These are phyloP conservation scores for Ictalurus furcatus DNA, from an alignment of 2,113 vertebrate genomes.

Conservation along the genomic window DNA sequence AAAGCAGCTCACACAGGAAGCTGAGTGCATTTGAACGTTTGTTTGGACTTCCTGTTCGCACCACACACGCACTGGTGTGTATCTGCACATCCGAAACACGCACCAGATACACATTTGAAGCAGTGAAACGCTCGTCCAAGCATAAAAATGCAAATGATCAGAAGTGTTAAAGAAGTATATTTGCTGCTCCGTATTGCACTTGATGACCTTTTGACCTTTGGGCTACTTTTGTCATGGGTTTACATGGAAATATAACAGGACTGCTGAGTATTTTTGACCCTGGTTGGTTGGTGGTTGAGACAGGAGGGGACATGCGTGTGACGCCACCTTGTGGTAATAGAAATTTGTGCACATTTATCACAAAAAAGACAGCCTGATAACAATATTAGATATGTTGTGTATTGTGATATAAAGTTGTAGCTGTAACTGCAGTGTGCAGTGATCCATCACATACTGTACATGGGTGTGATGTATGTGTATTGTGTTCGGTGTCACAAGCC, in stretches of 20 bases:
- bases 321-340: slow-evolving; percentile 22
- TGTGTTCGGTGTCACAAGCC: not conserved
- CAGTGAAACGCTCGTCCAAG: not conserved
- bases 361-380: not conserved
- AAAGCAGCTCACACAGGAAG: slow-evolving; percentile 41
- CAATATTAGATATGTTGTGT: not conserved
- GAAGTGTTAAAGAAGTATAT: not conserved
- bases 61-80: slow-evolving; percentile 3
- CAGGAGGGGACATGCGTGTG: not conserved
- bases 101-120: not conserved
- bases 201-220: slow-evolving; percentile 4
- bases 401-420: not conserved
- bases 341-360: not conserved
- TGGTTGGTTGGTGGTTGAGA: not conserved
- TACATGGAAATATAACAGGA: not conserved
- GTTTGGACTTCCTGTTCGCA: slow-evolving; percentile 44
- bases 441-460: not conserved
- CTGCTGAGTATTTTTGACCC: not conserved
- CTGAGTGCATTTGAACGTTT: slow-evolving; percentile 3
- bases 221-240: not conserved
- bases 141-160: not conserved
- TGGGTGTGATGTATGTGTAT: not conserved
- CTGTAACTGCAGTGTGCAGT: not conserved
- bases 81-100: not conserved
- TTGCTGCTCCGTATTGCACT: not conserved